Evolutionary conservation across 2,113 vertebrate genomes (phyloP), one percentile per base, ranked within the genome.

Genomic region (Suncus etruscus): DNA sequence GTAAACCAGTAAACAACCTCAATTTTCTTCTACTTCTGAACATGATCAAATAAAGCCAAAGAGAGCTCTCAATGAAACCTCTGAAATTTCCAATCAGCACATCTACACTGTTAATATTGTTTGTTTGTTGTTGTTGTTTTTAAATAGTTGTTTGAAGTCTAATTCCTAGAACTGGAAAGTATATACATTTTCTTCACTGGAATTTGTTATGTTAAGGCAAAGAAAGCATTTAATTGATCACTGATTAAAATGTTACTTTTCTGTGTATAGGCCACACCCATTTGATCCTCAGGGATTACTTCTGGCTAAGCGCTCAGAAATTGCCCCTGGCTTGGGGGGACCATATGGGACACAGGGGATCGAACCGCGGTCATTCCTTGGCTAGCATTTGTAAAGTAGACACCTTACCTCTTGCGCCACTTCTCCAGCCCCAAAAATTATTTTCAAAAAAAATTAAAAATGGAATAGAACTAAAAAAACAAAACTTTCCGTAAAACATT

Each of bases 201-300:
- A 20, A 12, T 70, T 11, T 70, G 73, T 85, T 51, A 90, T 89
- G 85, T 88, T 88, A 47, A 76, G 8, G 25, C 27, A 92, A 91
- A 54, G 12, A n/a, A 73, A 68, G 6, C 51, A 85, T 70, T 86
- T 87, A 77, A 84, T 94, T 39, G 16, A 69, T 83, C 83, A 68
- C 6, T 78, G 58, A 81, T 11, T 63, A 80, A 83, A 87, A 83
- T 45, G 27, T 51, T 73, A 86, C 6, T 65, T 88, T 29, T 72
- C 32, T 72, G 5, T 39, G 39, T 39, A 39, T 39, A 39, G 39
- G 39, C 3, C 39, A 39, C n/a, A n/a, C n/a, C n/a, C n/a, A n/a
- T n/a, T n/a, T n/a, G n/a, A n/a, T n/a, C n/a, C n/a, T n/a, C n/a
- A n/a, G n/a, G n/a, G n/a, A n/a, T n/a, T n/a, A n/a, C n/a, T n/a